phyloP scores from a whole-genome alignment of 2,888 invertebrate genomes.

The Agelastica alni region DNA sequence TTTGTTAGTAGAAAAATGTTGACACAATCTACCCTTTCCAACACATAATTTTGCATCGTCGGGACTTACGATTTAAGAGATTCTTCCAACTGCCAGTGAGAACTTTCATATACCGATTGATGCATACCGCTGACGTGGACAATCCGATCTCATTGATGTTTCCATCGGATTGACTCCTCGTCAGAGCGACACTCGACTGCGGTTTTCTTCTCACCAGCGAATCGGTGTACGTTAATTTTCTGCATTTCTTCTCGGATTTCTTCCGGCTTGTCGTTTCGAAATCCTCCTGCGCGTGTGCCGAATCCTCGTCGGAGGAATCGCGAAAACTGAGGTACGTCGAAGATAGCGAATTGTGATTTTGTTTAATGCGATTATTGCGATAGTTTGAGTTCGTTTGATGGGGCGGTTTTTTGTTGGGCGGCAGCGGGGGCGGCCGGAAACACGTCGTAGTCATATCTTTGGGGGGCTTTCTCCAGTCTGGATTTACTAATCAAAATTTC shows the following conservation, averaged over 20 bases:
- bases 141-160: slow-evolving; percentile 59
- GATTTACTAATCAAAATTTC: not conserved
- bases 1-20: too few relatives aligned
- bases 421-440: slow-evolving; percentile 63
- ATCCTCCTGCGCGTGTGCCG: slow-evolving; percentile 27
- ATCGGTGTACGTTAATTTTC: slow-evolving; percentile 56
- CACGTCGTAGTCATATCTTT: slow-evolving; percentile 61
- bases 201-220: slow-evolving; percentile 52
- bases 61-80: slow-evolving; percentile 77
- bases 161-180: slow-evolving; percentile 73
- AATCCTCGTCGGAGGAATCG: slow-evolving; percentile 59
- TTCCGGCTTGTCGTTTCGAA: not conserved
- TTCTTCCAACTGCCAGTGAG: slow-evolving; percentile 82
- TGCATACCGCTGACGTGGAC: slow-evolving; percentile 40
- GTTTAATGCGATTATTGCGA: slow-evolving; percentile 27
- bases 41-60: too few relatives aligned
- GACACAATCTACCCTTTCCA: too few relatives aligned
- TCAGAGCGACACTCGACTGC: slow-evolving; percentile 55
- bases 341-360: slow-evolving; percentile 52
- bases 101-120: slow-evolving; percentile 73
- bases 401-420: slow-evolving; percentile 59
- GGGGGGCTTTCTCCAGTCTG: slow-evolving; percentile 10
- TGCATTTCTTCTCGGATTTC: slow-evolving; percentile 38
- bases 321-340: slow-evolving; percentile 64
- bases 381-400: slow-evolving; percentile 21